These are phyloP conservation scores for Intellagama lesueurii DNA, from an alignment of 2,797 vertebrate genomes.

Conservation along the genomic window DNA sequence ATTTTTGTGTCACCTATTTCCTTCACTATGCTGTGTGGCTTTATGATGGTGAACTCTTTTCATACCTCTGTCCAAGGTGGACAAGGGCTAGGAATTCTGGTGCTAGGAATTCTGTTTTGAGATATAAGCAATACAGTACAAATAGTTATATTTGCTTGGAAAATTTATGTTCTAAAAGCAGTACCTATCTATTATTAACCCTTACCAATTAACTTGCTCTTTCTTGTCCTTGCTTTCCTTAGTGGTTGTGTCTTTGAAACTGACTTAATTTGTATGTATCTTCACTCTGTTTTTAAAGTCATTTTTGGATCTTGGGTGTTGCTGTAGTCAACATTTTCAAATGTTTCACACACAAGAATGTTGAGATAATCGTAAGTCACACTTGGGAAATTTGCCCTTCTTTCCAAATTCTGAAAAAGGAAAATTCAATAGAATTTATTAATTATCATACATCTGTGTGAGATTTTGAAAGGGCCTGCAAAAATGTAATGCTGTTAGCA, in stretches of 20 bases:
- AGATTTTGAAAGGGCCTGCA: not conserved
- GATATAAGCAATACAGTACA: not conserved
- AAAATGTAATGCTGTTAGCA: not conserved
- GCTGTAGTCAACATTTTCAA: not conserved
- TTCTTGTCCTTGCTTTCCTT: too few relatives aligned
- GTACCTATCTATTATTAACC: not conserved
- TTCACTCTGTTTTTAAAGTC: too few relatives aligned
- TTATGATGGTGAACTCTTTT: slow-evolving; percentile 30
- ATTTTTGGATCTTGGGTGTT: not conserved
- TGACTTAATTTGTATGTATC: not conserved
- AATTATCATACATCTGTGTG: too few relatives aligned
- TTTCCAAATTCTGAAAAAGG: not conserved
- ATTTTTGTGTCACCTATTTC: not conserved
- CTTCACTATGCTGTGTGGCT: slow-evolving; percentile 36
- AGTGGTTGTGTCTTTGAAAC: not conserved
- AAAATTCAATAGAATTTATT: too few relatives aligned
- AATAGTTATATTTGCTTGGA: fast-evolving
- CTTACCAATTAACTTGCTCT: not conserved
- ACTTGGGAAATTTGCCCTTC: not conserved
- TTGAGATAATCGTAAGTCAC: not conserved
- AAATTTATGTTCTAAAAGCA: not conserved
- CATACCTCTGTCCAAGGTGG: not conserved
- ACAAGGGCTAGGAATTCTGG: not conserved
- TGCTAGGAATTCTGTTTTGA: slow-evolving; percentile 5
- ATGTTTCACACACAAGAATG: not conserved